Base-by-base conservation (phyloP, 2,888 invertebrate species). In the Drosophila prostipennis region DNA sequence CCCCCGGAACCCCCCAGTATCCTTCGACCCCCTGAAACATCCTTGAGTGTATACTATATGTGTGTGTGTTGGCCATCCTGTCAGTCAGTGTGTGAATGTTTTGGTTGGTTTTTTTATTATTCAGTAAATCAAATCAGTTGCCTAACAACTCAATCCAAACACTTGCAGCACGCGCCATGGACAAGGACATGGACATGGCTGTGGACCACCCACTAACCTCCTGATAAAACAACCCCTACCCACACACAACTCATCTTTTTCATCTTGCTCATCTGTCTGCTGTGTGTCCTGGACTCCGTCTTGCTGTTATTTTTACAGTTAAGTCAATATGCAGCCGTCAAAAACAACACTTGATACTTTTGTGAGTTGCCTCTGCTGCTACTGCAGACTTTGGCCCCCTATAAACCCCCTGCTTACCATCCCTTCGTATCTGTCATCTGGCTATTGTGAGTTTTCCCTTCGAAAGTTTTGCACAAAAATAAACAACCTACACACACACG, bases 81-180 rank as follows among this genome's bases (percentile, higher is more conserved):
- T 37, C 39, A 54, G 26, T 46, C 10, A 56, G 54, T 58, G 51
- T 64, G 68, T 45, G 48, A 72, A 77, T 81, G 87, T 73, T 84
- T 84, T 74, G 84, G 84, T 78, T 65, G 65, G 65, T 65, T 65
- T 82, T 81, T 82, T 82, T 82, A 82, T 82, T 87, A 87, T 82
- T 82, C 84, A 87, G 84, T 85, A 85, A 85, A 85, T 85, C 84
- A 85, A 85, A 85, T 85, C 84, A 85, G 84, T 87, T 85, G 87
- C 86, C 88, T 85, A 87, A 87, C 84, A 87, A 87, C 88, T 87
- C 86, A 85, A 85, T 85, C 86, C 84, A 84, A 85, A 79, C 87
- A 87, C 85, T 87, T 82, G 85, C 85, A 76, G 76, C 87, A 83
- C 85, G 82, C 82, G 80, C 74, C 80, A 69, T 57, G 75, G 70